Percentiles rank a stretch among this genome's conserved stretches.
Evolutionary conservation across 1,140 invertebrate genomes (phyloP).

Genomic region (Venustaconcha ellipsiformis): DNA sequence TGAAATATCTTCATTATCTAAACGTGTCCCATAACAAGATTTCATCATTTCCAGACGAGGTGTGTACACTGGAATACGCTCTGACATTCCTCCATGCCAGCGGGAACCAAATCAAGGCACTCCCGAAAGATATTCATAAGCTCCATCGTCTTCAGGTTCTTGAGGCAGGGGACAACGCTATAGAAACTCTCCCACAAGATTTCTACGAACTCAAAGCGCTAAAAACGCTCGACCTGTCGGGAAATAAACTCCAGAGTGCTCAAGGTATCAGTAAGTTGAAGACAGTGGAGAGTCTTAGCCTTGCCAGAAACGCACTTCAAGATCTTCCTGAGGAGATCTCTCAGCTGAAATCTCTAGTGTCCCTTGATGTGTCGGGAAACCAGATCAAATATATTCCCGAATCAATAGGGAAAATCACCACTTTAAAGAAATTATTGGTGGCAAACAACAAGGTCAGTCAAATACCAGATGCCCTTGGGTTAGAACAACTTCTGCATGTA

Average conservation of each 20-base stretch:
- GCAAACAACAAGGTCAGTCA: constrained; percentile 52
- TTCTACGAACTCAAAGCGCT: constrained; percentile 54
- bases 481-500: constrained; percentile 51
- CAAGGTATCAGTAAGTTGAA: constrained; percentile 44
- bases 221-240: constrained; percentile 49
- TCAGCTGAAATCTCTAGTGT: constrained; percentile 46
- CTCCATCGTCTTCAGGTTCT: constrained; percentile 44
- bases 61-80: constrained; percentile 50
- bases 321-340: constrained; percentile 52
- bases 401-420: constrained; percentile 49
- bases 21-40: constrained; percentile 59
- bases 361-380: constrained; percentile 54
- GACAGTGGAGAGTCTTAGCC: constrained; percentile 39
- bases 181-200: constrained; percentile 48
- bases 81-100: constrained; percentile 48
- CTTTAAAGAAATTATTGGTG: constrained; percentile 49
- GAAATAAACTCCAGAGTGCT: constrained; percentile 49
- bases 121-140: constrained; percentile 51
- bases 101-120: constrained; percentile 47
- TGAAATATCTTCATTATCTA: constrained; percentile 58
- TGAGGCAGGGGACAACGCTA: constrained; percentile 54
- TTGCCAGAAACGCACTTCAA: constrained; percentile 47
- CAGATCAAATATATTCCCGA: constrained; percentile 51
- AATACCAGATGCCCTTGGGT: constrained; percentile 54
- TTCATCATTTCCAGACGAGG: constrained; percentile 53